Conservation (phyloP, 2,888 invertebrate genomes). For the Harpalus rubripes region DNA sequence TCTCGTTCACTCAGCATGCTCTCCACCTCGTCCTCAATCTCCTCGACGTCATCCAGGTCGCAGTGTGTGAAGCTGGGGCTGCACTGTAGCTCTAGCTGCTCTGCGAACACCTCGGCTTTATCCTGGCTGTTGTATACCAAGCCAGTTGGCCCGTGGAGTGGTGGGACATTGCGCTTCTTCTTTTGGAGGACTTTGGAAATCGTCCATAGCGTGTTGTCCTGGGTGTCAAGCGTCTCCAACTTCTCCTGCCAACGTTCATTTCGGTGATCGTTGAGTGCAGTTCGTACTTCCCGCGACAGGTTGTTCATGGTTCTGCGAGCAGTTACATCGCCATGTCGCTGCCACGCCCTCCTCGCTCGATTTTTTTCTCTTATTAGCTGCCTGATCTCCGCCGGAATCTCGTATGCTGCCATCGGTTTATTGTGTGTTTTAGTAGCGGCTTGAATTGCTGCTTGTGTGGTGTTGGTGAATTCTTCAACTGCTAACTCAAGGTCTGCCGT, state of each 20-base stretch:
- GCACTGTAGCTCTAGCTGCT: not conserved
- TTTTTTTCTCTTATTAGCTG: not conserved
- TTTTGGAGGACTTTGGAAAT: not conserved
- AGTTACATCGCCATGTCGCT: not conserved
- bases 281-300: not conserved
- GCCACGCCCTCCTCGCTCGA: not conserved
- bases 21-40: constrained; percentile 24
- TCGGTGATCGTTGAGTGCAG: not conserved
- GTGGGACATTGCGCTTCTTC: not conserved
- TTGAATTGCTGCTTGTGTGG: too few species aligned
- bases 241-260: not conserved
- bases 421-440: too few species aligned
- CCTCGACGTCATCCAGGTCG: constrained; percentile 6
- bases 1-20: not conserved
- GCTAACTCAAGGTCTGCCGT: too few species aligned
- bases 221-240: not conserved
- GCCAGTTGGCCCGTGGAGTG: not conserved
- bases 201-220: not conserved
- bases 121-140: not conserved
- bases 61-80: not conserved
- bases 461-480: too few species aligned
- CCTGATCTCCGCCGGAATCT: constrained; percentile 63
- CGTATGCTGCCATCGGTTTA: constrained; percentile 66
- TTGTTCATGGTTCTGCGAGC: not conserved
- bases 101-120: not conserved